Base-by-base conservation (phyloP, 2,113 vertebrate genomes). In the Zosterops hypoxanthus region DNA sequence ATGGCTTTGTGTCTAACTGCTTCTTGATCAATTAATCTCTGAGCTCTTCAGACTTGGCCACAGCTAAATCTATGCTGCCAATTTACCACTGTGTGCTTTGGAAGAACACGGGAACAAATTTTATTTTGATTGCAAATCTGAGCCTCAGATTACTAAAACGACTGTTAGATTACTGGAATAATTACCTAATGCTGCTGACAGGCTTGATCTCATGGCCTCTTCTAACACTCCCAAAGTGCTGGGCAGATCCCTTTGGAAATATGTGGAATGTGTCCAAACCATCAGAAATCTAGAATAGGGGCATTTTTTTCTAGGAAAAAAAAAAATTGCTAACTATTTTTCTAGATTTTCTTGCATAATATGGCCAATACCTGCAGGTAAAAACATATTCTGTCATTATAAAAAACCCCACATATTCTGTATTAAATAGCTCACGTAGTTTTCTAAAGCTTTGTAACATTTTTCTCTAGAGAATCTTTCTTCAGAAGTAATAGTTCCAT, bases 101-200 rank as follows among this genome's bases (percentile, higher is more conserved):
- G 31, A 53, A 78, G 28, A 93, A 41, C 5, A 1, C 1, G 9
- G 39, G 76, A 86, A 87, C 50, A 81, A 89, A 59, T 29, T 17
- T 66, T 42, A 39, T 39, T 39, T 65, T 84, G 21, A 61, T 26
- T 92, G 83, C 55, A 88, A 86, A 75, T 14, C 28, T 39, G 34
- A 86, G 71, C 44, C 42, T 82, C 70, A 49, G 26, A 85, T 86
- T 76, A 65, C 73, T 75, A 82, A 84, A 92, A 80, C 60, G 19
- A 69, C 63, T 90, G 50, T 33, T 69, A 72, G 68, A 85, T 73
- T 86, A 80, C 63, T 65, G 59, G 50, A 77, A 82, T 80, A 86
- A 88, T 82, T 92, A 87, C 75, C 88, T 92, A 85, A 49, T 73
- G 80, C 59, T 86, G 71, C 87, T 94, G 90, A 95, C 68, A 88